Evolutionary conservation across 2,797 vertebrate species (phyloP), one percentile per base, ranked within the genome.

Genomic region (Chaenodraco wilsoni): DNA sequence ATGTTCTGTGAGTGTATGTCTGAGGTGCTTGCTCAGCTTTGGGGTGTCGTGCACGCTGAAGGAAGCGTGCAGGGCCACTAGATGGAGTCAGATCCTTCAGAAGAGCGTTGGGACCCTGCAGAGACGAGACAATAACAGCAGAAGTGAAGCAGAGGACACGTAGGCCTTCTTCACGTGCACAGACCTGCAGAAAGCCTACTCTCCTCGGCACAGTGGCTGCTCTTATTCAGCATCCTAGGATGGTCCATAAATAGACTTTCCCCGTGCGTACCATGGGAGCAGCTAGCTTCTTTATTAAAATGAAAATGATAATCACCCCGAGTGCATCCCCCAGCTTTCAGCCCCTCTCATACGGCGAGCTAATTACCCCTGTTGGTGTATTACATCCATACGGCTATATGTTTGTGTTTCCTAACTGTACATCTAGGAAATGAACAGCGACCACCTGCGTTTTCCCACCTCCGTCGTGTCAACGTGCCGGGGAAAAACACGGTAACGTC

Each of bases 1-100:
- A 2, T 19, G 6, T 40, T 7, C 16, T 63, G 1, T 0, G 46
- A 23, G 16, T 9, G 10, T 57, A 58, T 72, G 33, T 71, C 57
- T 63, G 0, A 31, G 9, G 37, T 27, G 16, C 70, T 27, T 12
- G n/a, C 65, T 14, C 15, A 78, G 65, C 17, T 74, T 37, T 64
- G 76, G 65, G 65, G 59, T 58, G 63, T 59, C 19, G 43, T 63
- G 56, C 49, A 17, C 56, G 78, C 52, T 92, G 93, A 94, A 92
- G 77, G 72, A 83, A 88, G 74, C 85, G 46, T 27, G 13, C 71
- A 65, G 68, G 61, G 76, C 94, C 95, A 95, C 95, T 95, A 96
- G 95, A 95, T 95, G 95, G 95, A 93, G 95, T 86, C 89, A 95
- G 88, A 95, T 93, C 91, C 95, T 91, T 89, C 89, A 88, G 81